These are phyloP conservation scores for Sceliomorpha sp. DNA, from an alignment of 2,888 invertebrate genomes.

Conservation along the genomic window DNA sequence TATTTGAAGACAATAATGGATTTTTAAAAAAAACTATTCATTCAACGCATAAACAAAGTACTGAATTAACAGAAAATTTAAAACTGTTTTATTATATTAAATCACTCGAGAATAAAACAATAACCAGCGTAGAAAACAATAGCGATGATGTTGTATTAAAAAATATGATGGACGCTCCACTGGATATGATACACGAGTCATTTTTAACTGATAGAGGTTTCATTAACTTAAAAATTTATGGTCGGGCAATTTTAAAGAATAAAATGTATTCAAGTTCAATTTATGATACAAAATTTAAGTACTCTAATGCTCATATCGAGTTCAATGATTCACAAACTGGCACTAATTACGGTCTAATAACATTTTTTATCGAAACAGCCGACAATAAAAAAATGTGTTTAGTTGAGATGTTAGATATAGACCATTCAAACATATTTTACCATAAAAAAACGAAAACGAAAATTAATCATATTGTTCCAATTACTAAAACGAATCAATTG, in stretches of 20 bases:
- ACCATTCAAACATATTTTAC: too few relatives aligned
- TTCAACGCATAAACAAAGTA: conserved; percentile 49
- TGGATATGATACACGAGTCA: background rate
- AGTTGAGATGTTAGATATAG: too few relatives aligned
- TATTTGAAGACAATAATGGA: conserved; percentile 60
- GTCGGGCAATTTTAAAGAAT: too few relatives aligned
- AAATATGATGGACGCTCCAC: background rate
- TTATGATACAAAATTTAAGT: too few relatives aligned
- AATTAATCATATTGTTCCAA: conserved; percentile 3
- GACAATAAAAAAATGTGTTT: too few relatives aligned
- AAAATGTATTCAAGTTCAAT: too few relatives aligned
- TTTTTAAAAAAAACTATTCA: conserved; percentile 53
- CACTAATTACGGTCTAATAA: too few relatives aligned
- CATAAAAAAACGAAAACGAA: background rate
- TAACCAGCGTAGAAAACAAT: background rate
- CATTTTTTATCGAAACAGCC: too few relatives aligned
- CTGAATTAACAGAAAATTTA: conserved; percentile 54
- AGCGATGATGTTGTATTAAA: background rate
- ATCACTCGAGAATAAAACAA: conserved; percentile 17
- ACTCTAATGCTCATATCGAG: too few relatives aligned
- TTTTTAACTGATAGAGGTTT: background rate
- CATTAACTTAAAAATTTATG: too few relatives aligned
- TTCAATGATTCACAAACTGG: too few relatives aligned
- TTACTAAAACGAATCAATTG: conserved; percentile 1
- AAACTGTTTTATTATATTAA: conserved; percentile 45